Percentiles rank a stretch among this genome's conserved stretches.
phyloP scores from a whole-genome alignment of 1,140 invertebrate genomes.

The Muscidifurax raptorellus region DNA sequence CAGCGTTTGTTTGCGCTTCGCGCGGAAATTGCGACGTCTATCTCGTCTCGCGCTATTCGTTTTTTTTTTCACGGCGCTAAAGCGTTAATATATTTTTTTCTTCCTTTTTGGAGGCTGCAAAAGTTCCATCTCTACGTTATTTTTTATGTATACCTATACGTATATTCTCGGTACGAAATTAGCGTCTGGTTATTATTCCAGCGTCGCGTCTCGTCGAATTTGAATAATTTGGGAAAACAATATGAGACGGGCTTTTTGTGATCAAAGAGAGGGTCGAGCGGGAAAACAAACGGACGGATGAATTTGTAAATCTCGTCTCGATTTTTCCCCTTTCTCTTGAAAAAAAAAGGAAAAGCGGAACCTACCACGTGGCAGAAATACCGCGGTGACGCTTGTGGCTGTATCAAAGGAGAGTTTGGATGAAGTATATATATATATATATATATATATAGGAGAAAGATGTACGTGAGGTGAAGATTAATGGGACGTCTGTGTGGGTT shows the following conservation, averaged over 20 bases:
- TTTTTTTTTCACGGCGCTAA: too few species aligned
- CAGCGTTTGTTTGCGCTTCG: background rate
- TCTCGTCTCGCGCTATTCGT: background rate
- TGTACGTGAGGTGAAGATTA: constrained; percentile 28
- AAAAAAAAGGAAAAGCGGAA: background rate
- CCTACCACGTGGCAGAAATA: background rate
- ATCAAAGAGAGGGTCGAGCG: background rate
- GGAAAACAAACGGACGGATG: background rate
- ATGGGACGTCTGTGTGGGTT: background rate
- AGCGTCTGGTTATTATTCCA: constrained; percentile 4
- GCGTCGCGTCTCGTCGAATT: background rate
- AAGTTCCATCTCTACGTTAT: too few species aligned
- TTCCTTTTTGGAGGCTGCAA: too few species aligned
- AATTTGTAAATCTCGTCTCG: constrained; percentile 27
- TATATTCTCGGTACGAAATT: background rate
- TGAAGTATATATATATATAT: background rate
- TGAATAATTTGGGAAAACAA: background rate
- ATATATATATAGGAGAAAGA: background rate
- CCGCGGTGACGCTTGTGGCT: background rate
- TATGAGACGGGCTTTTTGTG: background rate
- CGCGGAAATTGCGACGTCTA: background rate
- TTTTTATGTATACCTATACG: background rate
- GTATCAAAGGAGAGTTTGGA: background rate
- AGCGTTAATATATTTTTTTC: background rate
- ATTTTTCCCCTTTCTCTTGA: background rate